Percentiles rank a stretch among this genome's conserved stretches.
Conservation (phyloP, 2,113 vertebrate species). For the Cercocebus atys region DNA sequence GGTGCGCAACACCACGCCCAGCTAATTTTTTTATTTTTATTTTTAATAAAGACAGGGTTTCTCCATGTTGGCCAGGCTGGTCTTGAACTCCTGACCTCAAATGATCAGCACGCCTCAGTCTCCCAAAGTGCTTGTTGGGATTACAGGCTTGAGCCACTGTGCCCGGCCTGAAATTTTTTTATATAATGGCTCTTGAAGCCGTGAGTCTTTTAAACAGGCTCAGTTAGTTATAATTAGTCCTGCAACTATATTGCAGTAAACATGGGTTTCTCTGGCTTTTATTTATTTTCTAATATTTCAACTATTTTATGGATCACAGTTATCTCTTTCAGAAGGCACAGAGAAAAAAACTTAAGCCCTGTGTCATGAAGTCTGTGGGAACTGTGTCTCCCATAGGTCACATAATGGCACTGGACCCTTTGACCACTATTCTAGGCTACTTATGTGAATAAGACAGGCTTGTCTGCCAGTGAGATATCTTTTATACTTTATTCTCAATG, state of each 20-base stretch:
- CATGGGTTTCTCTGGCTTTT: background rate
- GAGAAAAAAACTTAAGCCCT: background rate
- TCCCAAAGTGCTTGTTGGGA: too few species aligned
- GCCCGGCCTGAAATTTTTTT: background rate
- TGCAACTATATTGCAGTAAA: background rate
- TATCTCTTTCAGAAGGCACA: background rate
- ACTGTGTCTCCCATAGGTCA: background rate
- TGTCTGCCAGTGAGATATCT: background rate
- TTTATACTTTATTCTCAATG: background rate
- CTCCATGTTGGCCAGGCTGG: too few species aligned
- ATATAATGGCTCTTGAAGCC: background rate
- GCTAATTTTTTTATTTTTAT: too few species aligned
- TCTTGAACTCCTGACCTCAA: too few species aligned
- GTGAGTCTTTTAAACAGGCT: background rate
- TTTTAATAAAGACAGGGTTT: too few species aligned
- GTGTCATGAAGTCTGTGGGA: background rate
- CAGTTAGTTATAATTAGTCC: background rate
- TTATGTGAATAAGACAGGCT: background rate
- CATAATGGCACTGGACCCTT: background rate
- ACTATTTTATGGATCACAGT: background rate
- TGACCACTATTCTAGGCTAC: background rate
- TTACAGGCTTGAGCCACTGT: too few species aligned
- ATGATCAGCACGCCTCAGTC: too few species aligned
- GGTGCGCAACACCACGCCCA: too few species aligned
- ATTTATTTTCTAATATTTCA: constrained; percentile 2